Evolutionary conservation across 2,113 vertebrate species (phyloP).

Genomic region (Mugil cephalus): DNA sequence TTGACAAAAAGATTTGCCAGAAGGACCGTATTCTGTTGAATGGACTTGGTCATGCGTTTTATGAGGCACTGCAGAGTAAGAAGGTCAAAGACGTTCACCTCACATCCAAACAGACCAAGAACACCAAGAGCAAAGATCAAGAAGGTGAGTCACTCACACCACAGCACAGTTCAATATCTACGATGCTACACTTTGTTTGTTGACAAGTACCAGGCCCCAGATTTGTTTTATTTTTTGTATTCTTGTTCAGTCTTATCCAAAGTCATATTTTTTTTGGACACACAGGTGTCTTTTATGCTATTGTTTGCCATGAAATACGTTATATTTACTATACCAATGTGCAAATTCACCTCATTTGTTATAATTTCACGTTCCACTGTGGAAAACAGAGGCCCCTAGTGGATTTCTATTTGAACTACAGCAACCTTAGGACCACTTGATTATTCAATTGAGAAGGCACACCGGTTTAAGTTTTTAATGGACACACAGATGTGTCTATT

Average conservation of each 20-base stretch:
- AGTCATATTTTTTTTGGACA: conserved; percentile 4
- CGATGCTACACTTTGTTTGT: neutral
- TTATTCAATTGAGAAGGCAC: neutral
- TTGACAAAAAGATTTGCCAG: conserved; percentile 62
- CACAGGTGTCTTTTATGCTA: neutral
- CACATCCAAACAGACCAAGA: conserved; percentile 50
- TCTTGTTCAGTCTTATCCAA: neutral
- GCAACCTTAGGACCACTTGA: neutral
- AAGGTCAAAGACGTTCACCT: conserved; percentile 51
- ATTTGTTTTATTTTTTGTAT: neutral
- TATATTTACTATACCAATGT: neutral
- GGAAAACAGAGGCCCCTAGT: conserved; percentile 74
- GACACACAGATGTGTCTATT: neutral
- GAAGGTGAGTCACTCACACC: conserved; percentile 60
- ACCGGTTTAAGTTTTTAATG: neutral
- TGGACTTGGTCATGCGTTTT: conserved; percentile 78
- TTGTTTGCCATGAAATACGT: neutral
- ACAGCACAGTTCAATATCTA: neutral
- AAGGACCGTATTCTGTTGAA: conserved; percentile 75
- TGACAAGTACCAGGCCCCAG: neutral
- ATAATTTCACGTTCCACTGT: neutral
- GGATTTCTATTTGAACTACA: conserved; percentile 50
- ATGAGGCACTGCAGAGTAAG: conserved; percentile 75
- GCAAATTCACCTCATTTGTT: neutral
- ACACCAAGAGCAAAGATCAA: conserved; percentile 45